Conservation (phyloP, 2,113 vertebrate genomes). For the Leucopsar rothschildi region DNA sequence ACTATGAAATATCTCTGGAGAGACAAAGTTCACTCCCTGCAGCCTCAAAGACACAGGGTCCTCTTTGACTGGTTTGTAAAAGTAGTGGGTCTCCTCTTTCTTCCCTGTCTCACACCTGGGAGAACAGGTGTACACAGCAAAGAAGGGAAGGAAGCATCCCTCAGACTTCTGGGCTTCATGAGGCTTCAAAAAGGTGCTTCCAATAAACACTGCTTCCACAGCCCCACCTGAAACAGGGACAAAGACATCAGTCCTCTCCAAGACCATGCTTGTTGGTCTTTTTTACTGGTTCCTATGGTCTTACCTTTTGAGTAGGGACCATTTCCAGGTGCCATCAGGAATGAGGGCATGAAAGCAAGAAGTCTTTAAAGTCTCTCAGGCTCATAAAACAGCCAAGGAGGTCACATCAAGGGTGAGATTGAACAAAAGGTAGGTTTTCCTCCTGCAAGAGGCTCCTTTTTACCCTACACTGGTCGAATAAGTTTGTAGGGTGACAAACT, state of each 20-base stretch:
- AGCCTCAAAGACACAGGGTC: background rate
- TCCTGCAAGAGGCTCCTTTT: background rate
- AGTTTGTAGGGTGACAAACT: background rate
- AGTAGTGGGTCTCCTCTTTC: background rate
- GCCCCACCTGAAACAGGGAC: background rate
- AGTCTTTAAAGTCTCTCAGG: too few relatives aligned
- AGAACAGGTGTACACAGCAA: rapidly evolving
- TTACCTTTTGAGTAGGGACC: background rate
- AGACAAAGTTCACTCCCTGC: background rate
- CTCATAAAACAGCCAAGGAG: background rate
- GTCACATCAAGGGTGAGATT: background rate
- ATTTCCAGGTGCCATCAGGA: background rate
- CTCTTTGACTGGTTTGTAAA: background rate
- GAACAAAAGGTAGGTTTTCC: background rate
- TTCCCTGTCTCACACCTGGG: background rate
- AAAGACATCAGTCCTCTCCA: background rate
- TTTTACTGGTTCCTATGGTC: background rate
- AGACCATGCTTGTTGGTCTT: background rate
- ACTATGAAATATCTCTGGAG: background rate
- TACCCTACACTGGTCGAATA: background rate
- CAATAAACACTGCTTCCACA: background rate
- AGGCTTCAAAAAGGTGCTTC: background rate
- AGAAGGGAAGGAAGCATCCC: background rate
- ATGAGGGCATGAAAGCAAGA: background rate
- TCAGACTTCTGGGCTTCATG: background rate